Evolutionary conservation across 2,113 vertebrate genomes (phyloP), one percentile per base, ranked within the genome.

Genomic region (Otolemur garnettii): DNA sequence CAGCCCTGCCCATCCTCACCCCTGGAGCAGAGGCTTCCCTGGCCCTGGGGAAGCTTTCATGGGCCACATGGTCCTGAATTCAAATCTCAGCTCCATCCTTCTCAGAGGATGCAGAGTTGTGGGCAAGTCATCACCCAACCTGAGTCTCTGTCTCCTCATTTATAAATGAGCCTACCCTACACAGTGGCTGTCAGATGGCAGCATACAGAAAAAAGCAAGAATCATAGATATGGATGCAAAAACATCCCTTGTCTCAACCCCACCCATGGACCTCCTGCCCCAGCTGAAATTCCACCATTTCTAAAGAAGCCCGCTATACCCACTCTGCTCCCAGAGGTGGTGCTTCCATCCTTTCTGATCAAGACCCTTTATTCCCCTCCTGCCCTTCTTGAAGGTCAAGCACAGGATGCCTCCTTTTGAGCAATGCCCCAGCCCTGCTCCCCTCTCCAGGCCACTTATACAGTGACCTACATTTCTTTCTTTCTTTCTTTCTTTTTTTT

Each of bases 391-490:
- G 24, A 64, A 64, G 26, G 10, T 1, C 24, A 28, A 28, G 24
- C 62, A 38, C 53, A 26, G 5, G 80, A 18, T 50, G 6, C 14
- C 21, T 50, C 75, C 74, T 59, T 59, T n/a, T 33, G 22, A 87
- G 18, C 12, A 66, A 12, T 17, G 11, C 62, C 79, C 30, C 59
- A 6, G 50, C 62, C 64, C 69, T n/a, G 59, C 21, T 62, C 45
- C 68, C 55, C 50, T 75, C 2, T 60, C 4, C 10, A 59, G 50
- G 3, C 60, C 38, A 60, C 50, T 79, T 59, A 38, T 26, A 24
- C 22, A 21, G 22, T 0, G 21, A 55, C 78, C 64, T 89, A n/a
- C 50, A n/a, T 88, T 60, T 91, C 93, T 96, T 90, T n/a, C n/a
- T n/a, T n/a, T n/a, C n/a, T n/a, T n/a, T n/a, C n/a, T n/a, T n/a